These are phyloP conservation scores for Dorcus hopei DNA, from an alignment of 2,888 invertebrate genomes.

Conservation along the genomic window DNA sequence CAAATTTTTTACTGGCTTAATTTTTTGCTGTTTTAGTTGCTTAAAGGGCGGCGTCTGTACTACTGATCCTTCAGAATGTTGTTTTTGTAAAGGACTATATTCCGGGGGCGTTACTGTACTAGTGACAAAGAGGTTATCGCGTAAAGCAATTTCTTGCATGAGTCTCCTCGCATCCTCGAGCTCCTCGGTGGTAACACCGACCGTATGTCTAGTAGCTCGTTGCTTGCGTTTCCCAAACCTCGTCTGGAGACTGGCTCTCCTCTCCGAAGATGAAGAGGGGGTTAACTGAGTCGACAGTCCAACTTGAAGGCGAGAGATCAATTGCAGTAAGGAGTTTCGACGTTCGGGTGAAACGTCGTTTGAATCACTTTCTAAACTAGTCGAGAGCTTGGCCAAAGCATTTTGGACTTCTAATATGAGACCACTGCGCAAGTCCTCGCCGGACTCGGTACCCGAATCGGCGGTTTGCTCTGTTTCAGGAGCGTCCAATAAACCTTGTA, in stretches of 20 bases:
- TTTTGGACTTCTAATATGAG: slow-evolving; percentile 54
- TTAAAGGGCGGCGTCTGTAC: slow-evolving; percentile 15
- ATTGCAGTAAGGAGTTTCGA: slow-evolving; percentile 69
- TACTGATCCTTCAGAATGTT: slow-evolving; percentile 51
- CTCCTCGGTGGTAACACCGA: slow-evolving; percentile 80
- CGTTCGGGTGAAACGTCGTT: slow-evolving; percentile 61
- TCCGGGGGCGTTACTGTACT: slow-evolving; percentile 5
- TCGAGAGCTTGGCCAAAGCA: slow-evolving; percentile 43
- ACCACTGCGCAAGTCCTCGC: slow-evolving; percentile 63
- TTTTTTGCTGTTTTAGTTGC: background rate
- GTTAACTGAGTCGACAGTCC: slow-evolving; percentile 34
- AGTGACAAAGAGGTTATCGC: slow-evolving; percentile 33
- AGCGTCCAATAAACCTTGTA: slow-evolving; percentile 62
- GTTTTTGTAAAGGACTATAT: slow-evolving; percentile 44
- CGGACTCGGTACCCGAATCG: slow-evolving; percentile 67
- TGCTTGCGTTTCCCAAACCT: slow-evolving; percentile 57
- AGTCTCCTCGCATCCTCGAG: slow-evolving; percentile 73
- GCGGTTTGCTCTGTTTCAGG: slow-evolving; percentile 49
- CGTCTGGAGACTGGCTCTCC: slow-evolving; percentile 52
- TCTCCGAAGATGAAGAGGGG: slow-evolving; percentile 53
- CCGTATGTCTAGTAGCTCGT: slow-evolving; percentile 72
- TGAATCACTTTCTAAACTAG: slow-evolving; percentile 48
- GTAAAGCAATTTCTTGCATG: slow-evolving; percentile 62
- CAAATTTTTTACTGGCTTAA: slow-evolving; percentile 42
- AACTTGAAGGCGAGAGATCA: slow-evolving; percentile 69